Conservation (phyloP, 2,113 vertebrate species). For the Chaetorhynchus papuensis region DNA sequence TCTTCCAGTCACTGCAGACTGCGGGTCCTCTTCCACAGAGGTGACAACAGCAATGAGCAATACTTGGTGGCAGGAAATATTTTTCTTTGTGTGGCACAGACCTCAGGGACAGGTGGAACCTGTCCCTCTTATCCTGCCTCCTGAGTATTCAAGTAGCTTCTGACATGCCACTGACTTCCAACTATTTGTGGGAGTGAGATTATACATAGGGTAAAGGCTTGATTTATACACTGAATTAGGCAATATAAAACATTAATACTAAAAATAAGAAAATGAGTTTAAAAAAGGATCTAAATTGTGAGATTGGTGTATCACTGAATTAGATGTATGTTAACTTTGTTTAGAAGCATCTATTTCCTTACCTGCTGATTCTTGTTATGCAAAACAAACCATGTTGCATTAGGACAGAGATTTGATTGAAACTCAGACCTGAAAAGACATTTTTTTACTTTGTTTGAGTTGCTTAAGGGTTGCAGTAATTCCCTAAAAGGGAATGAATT, state of each 20-base stretch:
- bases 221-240: background rate
- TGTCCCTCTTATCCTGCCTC: background rate
- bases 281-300: background rate
- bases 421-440: background rate
- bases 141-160: background rate
- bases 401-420: background rate
- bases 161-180: background rate
- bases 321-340: background rate
- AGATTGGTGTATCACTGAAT: background rate
- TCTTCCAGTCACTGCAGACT: background rate
- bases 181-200: background rate
- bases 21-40: background rate
- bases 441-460: background rate
- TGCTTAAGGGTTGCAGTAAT: background rate
- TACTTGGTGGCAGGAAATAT: background rate
- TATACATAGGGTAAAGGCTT: background rate
- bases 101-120: background rate
- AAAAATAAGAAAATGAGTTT: background rate
- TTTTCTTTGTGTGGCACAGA: background rate
- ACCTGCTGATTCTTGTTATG: background rate
- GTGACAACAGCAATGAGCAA: background rate
- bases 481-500: background rate
- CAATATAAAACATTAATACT: background rate
- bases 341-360: background rate
- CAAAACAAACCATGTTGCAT: background rate